phyloP scores from a whole-genome alignment of 2,888 invertebrate species.

The Boloria euphrosyne region DNA sequence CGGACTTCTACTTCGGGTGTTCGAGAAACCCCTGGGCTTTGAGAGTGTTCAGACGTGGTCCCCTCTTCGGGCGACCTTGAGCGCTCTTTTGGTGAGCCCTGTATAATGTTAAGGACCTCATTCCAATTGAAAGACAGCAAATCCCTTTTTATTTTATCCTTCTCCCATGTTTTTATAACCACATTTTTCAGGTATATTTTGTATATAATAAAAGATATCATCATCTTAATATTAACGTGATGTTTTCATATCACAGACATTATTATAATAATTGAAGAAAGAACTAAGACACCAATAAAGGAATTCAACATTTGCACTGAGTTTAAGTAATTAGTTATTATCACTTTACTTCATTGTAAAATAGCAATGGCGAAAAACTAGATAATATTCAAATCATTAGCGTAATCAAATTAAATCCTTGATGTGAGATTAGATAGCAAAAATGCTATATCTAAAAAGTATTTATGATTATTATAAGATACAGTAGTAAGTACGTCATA shows the following conservation, averaged over 20 bases:
- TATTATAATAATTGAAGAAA: no score
- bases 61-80: slow-evolving; percentile 61
- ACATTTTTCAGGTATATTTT: no score
- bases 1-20: slow-evolving; percentile 51
- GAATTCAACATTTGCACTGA: slow-evolving; percentile 76
- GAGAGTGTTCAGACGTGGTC: slow-evolving; percentile 52
- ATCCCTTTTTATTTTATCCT: not conserved
- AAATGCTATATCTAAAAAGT: slow-evolving; percentile 6
- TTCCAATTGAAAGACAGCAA: not conserved
- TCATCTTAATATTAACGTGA: no score
- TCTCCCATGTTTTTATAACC: no score
- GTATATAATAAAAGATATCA: no score
- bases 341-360: no score
- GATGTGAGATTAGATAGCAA: slow-evolving; percentile 24
- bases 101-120: slow-evolving; percentile 47
- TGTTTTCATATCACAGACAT: no score
- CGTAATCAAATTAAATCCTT: slow-evolving; percentile 9
- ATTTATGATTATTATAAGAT: slow-evolving; percentile 9
- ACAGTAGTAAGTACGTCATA: slow-evolving; percentile 19
- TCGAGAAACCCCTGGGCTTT: slow-evolving; percentile 52
- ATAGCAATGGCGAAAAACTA: no score
- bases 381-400: not conserved
- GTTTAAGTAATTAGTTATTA: slow-evolving; percentile 10
- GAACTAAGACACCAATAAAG: slow-evolving; percentile 48
- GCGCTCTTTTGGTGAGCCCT: slow-evolving; percentile 61